Conservation (phyloP, 2,888 invertebrate species). For the Patella pellucida region DNA sequence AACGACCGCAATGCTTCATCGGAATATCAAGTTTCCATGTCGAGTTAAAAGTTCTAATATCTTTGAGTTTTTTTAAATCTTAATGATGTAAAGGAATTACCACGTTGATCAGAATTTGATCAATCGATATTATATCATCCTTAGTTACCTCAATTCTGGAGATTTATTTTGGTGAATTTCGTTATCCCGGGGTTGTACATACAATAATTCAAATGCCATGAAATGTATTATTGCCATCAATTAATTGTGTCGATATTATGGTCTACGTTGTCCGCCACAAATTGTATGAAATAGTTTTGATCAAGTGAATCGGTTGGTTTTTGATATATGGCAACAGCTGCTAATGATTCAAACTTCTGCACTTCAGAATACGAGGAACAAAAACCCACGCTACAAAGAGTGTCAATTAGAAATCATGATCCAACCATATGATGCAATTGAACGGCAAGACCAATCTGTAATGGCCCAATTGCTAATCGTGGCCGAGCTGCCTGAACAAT, state of each 20-base stretch:
- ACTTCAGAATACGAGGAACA: not conserved
- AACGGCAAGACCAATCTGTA: not conserved
- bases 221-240: not conserved
- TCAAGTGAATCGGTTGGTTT: not conserved
- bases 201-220: not conserved
- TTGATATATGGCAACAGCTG: not conserved
- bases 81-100: not conserved
- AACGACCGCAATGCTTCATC: slow-evolving; percentile 27
- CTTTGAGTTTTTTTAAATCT: not conserved
- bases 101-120: not conserved
- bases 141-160: not conserved
- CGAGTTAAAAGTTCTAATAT: not conserved
- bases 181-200: not conserved
- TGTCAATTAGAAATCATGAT: not conserved
- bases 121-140: not conserved
- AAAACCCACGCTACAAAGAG: not conserved
- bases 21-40: slow-evolving; percentile 3
- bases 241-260: not conserved
- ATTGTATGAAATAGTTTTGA: not conserved
- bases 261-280: not conserved
- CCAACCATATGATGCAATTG: not conserved
- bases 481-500: too few species aligned
- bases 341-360: not conserved
- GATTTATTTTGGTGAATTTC: not conserved
- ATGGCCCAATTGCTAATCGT: too few species aligned